phyloP scores from a whole-genome alignment of 1,140 invertebrate species.

The Lineus longissimus region DNA sequence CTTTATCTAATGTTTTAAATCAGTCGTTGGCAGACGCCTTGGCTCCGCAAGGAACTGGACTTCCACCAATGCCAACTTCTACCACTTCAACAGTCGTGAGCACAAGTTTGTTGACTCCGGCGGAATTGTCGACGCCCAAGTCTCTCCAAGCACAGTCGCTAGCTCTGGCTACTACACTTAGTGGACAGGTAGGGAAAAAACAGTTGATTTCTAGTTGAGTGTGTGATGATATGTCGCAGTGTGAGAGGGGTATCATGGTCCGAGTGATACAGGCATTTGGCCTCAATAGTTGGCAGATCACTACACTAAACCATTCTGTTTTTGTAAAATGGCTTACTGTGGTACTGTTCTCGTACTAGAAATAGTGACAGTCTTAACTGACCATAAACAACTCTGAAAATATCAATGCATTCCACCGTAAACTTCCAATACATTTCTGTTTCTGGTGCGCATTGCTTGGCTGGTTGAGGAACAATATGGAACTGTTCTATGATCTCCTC shows the following conservation, averaged over 20 bases:
- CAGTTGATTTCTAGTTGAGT: not conserved
- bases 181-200: not conserved
- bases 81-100: not conserved
- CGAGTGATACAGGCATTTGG: too few species aligned
- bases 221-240: not conserved
- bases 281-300: too few species aligned
- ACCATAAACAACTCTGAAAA: too few species aligned
- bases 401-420: too few species aligned
- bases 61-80: slow-evolving; percentile 13
- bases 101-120: not conserved
- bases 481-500: too few species aligned
- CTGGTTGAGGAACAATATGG: too few species aligned
- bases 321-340: too few species aligned
- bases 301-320: too few species aligned
- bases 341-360: too few species aligned
- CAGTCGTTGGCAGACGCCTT: not conserved
- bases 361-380: too few species aligned
- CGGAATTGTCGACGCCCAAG: not conserved
- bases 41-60: slow-evolving; percentile 9
- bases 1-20: not conserved
- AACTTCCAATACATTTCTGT: too few species aligned
- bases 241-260: slow-evolving; percentile 11
- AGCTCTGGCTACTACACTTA: not conserved
- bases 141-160: not conserved
- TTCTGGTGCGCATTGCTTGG: too few species aligned